Evolutionary conservation across 2,797 vertebrate species (phyloP), one percentile per base, ranked within the genome.

Genomic region (Sebastes hopkinsi): DNA sequence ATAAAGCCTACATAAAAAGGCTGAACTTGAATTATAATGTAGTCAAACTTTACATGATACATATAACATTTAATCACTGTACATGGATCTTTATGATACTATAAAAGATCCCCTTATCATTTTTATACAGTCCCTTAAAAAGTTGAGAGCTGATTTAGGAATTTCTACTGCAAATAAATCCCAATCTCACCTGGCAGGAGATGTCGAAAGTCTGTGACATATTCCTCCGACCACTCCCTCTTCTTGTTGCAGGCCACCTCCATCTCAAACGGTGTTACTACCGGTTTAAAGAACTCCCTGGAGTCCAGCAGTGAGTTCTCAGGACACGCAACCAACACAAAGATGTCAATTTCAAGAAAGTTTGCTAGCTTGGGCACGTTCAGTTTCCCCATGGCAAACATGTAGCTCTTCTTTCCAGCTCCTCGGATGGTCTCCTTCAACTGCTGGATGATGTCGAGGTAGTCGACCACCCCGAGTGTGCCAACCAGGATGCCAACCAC

Each of bases 291-390:
- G 86, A 97, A 98, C 4, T 96, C 96, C 1, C 92, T 92, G 0
- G 92, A 97, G 89, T 98, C 96, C 90, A 98, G 69, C 87, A 99
- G 87, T 0, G 97, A 96, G 91, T 98, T 98, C 92, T 99, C 97
- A 3, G 98, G 95, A 77, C 99, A 99, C 2, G 99, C 97, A 20
- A 99, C 93, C 22, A 99, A 87, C 77, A 99, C 98, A 0, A 97
- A 99, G 65, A 99, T 72, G 73, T 99, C 98, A 54, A 99, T 96
- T 86, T 99, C 99, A 2, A 95, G 92, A 86, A 99, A 99, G 94
- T 99, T 99, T 32, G 98, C 98, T 8, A 99, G 95, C 73, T 99
- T 99, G 64, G 98, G 93, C 0, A 98, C 97, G 1, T 97, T 99
- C 1, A 97, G 95, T 65, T 97, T 98, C n/a, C 99, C 98, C 95